Base-by-base conservation (phyloP, 2,888 invertebrate species). In the Hirtodrosophila confusa region DNA sequence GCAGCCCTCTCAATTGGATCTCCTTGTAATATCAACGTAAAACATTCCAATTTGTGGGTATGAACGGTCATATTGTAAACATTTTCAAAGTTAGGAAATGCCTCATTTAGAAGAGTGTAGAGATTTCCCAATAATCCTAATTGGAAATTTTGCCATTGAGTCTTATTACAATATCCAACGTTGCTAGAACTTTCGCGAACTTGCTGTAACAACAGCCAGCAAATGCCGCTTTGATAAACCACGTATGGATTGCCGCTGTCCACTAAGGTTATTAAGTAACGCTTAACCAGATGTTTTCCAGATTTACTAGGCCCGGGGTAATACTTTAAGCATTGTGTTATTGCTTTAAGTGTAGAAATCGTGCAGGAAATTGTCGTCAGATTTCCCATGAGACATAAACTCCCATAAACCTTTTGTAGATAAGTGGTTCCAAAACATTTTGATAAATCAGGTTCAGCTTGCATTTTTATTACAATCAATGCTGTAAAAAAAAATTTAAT, bases 201-300 rank as follows among this genome's bases (percentile, higher is more conserved):
- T 62, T 79, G 83, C 29, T 83, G 80, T 17, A 80, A 45, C 31
- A 68, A 40, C 24, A 83, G 29, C 80, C 80, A 80, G 35, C 83
- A 80, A 36, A 53, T 54, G 0, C 77, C 83, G 12, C 67, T 56
- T 44, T 66, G 51, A 57, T 64, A 41, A 3, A 80, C 62, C 37
- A 83, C 47, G 53, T 80, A 69, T 1, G 40, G n/a, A 17, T 64
- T n/a, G 3, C n/a, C 37, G 39, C 36, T 66, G 48, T 83, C 80
- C 9, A 83, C 8, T 24, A 83, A 35, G 5, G 43, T 31, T 40
- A 57, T 5, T 43, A 83, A 56, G 5, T 51, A 55, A 6, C 45
- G 49, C n/a, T 27, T 27, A 10, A 80, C 60, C 8, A 39, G 9
- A 4, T 11, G 6, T 24, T 50, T 71, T 23, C 62, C 69, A 5